Percentiles rank a stretch among this genome's conserved stretches.
Evolutionary conservation across 2,113 vertebrate genomes (phyloP).

Genomic region (Nothocercus julius): DNA sequence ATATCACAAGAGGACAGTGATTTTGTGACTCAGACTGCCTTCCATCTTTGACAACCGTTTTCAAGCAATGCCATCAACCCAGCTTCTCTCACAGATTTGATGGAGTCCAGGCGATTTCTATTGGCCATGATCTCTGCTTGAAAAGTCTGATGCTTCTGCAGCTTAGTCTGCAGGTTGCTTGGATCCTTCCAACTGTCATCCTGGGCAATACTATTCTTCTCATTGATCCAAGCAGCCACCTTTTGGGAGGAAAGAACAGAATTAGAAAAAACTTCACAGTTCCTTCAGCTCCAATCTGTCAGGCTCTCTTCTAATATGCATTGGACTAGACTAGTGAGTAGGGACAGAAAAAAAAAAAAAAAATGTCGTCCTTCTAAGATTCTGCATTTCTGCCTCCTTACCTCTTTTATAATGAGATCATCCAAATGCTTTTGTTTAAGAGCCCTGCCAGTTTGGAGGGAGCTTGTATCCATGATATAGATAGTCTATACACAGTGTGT

Average conservation of each 20-base stretch:
- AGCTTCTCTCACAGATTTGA: conserved; percentile 72
- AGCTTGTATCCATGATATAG: background rate
- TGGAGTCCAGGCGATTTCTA: conserved; percentile 73
- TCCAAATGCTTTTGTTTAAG: background rate
- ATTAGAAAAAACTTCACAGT: background rate
- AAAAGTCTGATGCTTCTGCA: conserved; percentile 85
- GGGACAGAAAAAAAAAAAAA: background rate
- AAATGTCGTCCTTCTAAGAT: background rate
- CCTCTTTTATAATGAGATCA: background rate
- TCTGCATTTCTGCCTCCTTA: background rate
- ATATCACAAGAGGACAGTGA: background rate
- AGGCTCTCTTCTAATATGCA: background rate
- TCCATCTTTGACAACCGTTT: background rate
- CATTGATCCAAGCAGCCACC: conserved; percentile 86
- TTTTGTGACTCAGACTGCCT: background rate
- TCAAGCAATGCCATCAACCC: background rate
- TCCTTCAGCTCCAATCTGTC: background rate
- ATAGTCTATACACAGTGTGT: too few relatives aligned
- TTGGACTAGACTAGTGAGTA: background rate
- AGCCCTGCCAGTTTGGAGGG: background rate
- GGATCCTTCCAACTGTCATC: conserved; percentile 87
- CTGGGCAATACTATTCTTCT: conserved; percentile 84
- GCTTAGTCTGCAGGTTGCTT: conserved; percentile 84
- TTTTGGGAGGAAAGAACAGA: conserved; percentile 43
- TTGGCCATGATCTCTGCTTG: conserved; percentile 85